Evolutionary conservation across 2,797 vertebrate genomes (phyloP).

Genomic region (Poecilia wingei): DNA sequence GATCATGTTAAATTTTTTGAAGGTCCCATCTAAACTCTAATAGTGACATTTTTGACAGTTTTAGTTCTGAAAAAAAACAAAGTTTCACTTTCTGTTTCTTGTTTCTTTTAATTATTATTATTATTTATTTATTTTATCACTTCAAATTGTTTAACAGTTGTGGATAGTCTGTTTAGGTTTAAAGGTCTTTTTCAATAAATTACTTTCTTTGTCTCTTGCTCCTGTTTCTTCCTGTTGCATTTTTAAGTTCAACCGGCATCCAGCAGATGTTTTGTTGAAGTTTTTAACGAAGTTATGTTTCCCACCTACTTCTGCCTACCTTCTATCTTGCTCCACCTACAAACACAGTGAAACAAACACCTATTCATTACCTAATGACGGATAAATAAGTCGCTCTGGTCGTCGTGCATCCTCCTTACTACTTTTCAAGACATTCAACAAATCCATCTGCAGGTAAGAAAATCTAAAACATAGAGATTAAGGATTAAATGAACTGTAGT

Average conservation of each 20-base stretch:
- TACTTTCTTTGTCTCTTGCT: not conserved
- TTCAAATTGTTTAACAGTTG: too few relatives aligned
- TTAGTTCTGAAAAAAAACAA: too few relatives aligned
- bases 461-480: not conserved
- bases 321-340: slow-evolving; percentile 4
- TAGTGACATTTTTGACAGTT: too few relatives aligned
- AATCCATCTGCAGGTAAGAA: not conserved
- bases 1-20: too few relatives aligned
- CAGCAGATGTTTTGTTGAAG: too few relatives aligned
- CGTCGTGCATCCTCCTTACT: not conserved
- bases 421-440: not conserved
- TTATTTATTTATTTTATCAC: too few relatives aligned
- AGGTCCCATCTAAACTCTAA: too few relatives aligned
- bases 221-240: not conserved
- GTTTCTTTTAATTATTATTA: too few relatives aligned
- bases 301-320: too few relatives aligned
- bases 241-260: not conserved
- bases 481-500: not conserved
- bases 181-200: not conserved
- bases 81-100: too few relatives aligned
- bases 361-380: not conserved
- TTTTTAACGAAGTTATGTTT: not conserved
- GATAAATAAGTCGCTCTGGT: not conserved
- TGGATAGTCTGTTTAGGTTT: not conserved
- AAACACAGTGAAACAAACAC: not conserved